A percentile compares a stretch with the other conserved stretches of the same genome.
These are phyloP conservation scores for Rhea americana DNA, from an alignment of 2,113 vertebrate species.

Conservation along the genomic window DNA sequence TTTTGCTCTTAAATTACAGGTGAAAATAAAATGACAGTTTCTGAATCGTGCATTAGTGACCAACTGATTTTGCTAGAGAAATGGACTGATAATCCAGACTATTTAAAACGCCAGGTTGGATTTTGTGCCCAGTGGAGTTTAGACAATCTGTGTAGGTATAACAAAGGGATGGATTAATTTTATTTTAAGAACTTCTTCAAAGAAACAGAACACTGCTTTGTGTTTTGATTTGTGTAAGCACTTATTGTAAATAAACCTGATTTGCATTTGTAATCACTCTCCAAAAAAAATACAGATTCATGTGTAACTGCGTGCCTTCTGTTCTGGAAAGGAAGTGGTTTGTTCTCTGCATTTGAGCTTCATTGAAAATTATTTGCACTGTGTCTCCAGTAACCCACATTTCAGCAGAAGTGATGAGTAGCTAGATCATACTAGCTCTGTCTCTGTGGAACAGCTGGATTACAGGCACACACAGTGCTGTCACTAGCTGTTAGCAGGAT, in stretches of 20 bases:
- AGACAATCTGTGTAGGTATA: constrained; percentile 96
- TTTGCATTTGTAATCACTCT: neutral
- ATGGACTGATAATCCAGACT: constrained; percentile 92
- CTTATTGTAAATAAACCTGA: neutral
- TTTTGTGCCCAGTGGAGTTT: constrained; percentile 99
- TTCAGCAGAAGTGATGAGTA: neutral
- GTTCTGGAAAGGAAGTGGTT: neutral
- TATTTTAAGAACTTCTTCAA: neutral
- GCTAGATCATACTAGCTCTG: neutral
- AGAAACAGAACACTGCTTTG: neutral
- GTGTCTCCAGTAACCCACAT: neutral
- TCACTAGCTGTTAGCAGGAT: neutral
- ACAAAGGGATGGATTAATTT: neutral
- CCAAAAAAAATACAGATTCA: neutral
- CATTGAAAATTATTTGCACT: neutral
- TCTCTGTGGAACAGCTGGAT: neutral
- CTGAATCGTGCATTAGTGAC: constrained; percentile 90
- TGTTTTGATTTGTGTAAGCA: neutral
- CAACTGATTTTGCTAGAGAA: constrained; percentile 90
- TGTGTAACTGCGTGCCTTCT: neutral
- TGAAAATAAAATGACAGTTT: constrained; percentile 98
- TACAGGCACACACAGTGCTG: neutral
- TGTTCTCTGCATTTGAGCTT: neutral
- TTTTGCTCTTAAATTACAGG: constrained; percentile 74
- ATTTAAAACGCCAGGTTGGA: constrained; percentile 95